Conservation (phyloP, 2,797 vertebrate species). For the Propithecus perrieri region DNA sequence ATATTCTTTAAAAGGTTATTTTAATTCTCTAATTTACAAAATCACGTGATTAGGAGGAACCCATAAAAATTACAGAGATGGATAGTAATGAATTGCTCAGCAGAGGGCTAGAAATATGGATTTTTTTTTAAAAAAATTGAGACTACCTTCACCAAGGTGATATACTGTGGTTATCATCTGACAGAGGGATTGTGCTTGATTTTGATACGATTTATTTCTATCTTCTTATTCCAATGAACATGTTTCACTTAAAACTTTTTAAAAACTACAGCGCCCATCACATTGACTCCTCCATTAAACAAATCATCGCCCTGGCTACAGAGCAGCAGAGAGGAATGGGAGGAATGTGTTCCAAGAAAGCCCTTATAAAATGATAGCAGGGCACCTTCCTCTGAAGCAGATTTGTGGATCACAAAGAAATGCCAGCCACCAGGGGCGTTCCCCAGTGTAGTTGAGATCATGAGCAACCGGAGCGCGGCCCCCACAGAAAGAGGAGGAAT, state of each 20-base stretch:
- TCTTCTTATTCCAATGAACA: background rate
- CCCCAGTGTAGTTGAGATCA: background rate
- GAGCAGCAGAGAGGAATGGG: background rate
- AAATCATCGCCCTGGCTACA: background rate
- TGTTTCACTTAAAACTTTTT: background rate
- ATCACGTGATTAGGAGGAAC: background rate
- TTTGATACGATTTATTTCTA: background rate
- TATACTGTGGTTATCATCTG: background rate
- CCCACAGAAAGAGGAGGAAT: background rate
- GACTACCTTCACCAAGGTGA: too few species aligned
- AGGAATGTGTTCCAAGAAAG: background rate
- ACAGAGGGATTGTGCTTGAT: background rate
- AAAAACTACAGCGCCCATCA: background rate
- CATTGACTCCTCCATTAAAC: background rate
- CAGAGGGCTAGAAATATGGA: background rate
- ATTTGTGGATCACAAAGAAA: background rate
- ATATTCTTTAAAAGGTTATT: background rate
- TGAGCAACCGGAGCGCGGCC: accelerated
- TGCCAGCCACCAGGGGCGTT: too few species aligned
- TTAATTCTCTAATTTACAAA: background rate
- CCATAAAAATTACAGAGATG: background rate
- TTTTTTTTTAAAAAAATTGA: background rate
- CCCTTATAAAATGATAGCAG: background rate
- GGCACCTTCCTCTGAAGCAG: background rate
- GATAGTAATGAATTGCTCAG: background rate